These are phyloP conservation scores for Cordilura impudica DNA, from an alignment of 2,888 invertebrate species.

Conservation along the genomic window DNA sequence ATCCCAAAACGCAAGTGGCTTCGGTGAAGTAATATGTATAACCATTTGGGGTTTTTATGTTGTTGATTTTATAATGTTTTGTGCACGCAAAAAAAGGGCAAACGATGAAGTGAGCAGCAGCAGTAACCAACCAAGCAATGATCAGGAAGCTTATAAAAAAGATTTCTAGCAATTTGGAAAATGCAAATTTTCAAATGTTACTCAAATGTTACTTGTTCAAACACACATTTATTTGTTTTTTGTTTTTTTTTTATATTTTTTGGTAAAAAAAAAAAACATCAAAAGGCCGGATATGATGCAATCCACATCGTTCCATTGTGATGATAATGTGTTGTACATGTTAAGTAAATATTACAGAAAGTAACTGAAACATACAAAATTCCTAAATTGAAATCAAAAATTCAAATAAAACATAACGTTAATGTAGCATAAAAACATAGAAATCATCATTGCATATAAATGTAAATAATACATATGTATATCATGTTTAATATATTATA, in stretches of 20 bases:
- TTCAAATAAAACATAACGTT: slow-evolving; percentile 7
- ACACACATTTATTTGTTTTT: background rate
- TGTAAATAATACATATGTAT: slow-evolving; percentile 29
- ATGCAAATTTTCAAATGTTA: slow-evolving; percentile 43
- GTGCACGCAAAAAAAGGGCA: slow-evolving; percentile 56
- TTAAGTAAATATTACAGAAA: background rate
- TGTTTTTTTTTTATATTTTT: background rate
- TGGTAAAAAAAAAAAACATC: slow-evolving; percentile 27
- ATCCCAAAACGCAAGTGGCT: slow-evolving; percentile 22
- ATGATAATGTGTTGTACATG: slow-evolving; percentile 11
- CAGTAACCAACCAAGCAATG: slow-evolving; percentile 29
- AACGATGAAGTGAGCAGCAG: slow-evolving; percentile 6
- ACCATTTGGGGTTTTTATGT: slow-evolving; percentile 27
- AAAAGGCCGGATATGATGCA: slow-evolving; percentile 47
- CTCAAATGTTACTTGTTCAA: background rate
- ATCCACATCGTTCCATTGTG: slow-evolving; percentile 25
- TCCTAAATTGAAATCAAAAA: background rate
- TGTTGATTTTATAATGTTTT: slow-evolving; percentile 34
- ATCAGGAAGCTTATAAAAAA: slow-evolving; percentile 46
- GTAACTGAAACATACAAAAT: background rate
- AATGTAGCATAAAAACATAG: slow-evolving; percentile 36
- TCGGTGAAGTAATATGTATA: slow-evolving; percentile 26
- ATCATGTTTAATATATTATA: slow-evolving; percentile 1
- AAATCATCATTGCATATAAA: slow-evolving; percentile 20
- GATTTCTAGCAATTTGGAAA: slow-evolving; percentile 53